A percentile compares a stretch with the other conserved stretches of the same genome.
Conservation (phyloP, 2,888 invertebrate genomes). For the Drosophila nigritarsus region DNA sequence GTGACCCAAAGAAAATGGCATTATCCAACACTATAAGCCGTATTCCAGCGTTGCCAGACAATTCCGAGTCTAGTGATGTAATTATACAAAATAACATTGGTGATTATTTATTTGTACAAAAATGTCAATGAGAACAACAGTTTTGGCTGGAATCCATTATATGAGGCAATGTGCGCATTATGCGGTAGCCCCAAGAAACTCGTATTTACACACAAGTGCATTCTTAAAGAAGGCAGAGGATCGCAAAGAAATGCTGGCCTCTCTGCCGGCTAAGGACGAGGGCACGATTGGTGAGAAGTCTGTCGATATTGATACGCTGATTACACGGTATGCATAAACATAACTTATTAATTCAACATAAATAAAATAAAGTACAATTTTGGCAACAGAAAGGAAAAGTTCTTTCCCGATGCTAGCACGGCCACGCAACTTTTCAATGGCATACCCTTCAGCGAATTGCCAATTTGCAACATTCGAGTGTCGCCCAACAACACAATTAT, state of each 20-base stretch:
- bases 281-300: conserved; percentile 92
- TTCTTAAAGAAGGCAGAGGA: conserved; percentile 85
- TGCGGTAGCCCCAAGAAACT: conserved; percentile 15
- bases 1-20: background rate
- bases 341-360: background rate
- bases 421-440: conserved; percentile 91
- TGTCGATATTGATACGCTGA: conserved; percentile 89
- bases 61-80: conserved; percentile 37
- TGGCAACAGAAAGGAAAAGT: conserved; percentile 87
- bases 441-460: conserved; percentile 91
- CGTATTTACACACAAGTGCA: conserved; percentile 69
- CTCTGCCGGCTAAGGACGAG: conserved; percentile 88
- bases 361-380: background rate
- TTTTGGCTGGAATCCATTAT: conserved; percentile 55
- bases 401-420: conserved; percentile 91
- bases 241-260: conserved; percentile 86
- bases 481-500: conserved; percentile 96
- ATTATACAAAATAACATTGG: conserved; percentile 31
- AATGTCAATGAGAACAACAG: conserved; percentile 66
- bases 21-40: conserved; percentile 31
- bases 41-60: conserved; percentile 29
- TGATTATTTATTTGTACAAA: conserved; percentile 27
- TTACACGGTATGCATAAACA: conserved; percentile 86
- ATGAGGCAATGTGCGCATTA: conserved; percentile 26
- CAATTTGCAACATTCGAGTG: conserved; percentile 92